A percentile compares a stretch with the other conserved stretches of the same genome.
phyloP scores from a whole-genome alignment of 2,113 vertebrate genomes.

The Rana temporaria region DNA sequence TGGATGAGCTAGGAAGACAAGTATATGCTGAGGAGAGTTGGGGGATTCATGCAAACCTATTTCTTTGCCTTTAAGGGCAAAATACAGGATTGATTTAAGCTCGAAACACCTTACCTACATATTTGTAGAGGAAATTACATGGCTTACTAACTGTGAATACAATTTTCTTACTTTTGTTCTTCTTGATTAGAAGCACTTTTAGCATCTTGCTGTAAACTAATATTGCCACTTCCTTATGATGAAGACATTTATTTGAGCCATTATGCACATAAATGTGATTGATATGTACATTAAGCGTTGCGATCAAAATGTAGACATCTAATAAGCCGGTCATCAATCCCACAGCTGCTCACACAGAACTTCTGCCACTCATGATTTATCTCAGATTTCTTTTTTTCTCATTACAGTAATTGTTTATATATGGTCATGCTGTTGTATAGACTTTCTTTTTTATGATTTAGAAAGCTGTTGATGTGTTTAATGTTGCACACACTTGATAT shows the following conservation, averaged over 20 bases:
- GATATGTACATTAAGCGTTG: conserved; percentile 51
- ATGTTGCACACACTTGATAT: neutral
- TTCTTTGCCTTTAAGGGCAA: too few relatives aligned
- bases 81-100: neutral
- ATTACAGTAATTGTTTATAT: conserved; percentile 41
- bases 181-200: neutral
- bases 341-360: conserved; percentile 49
- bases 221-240: conserved; percentile 20
- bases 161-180: neutral
- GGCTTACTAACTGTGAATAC: neutral
- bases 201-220: conserved; percentile 6
- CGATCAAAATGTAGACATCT: conserved; percentile 50
- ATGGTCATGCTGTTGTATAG: conserved; percentile 44
- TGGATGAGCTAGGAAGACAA: too few relatives aligned
- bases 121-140: neutral
- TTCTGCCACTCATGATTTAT: conserved; percentile 55
- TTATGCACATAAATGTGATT: conserved; percentile 52
- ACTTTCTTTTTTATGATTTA: neutral
- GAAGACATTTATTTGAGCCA: conserved; percentile 30
- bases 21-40: too few relatives aligned
- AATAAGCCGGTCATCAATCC: conserved; percentile 46
- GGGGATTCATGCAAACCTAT: too few relatives aligned
- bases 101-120: neutral
- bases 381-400: conserved; percentile 19
- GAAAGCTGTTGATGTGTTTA: neutral